Percentiles rank a stretch among this genome's conserved stretches.
These are phyloP conservation scores for Dicaeum eximium DNA, from an alignment of 2,113 vertebrate genomes.

Conservation along the genomic window DNA sequence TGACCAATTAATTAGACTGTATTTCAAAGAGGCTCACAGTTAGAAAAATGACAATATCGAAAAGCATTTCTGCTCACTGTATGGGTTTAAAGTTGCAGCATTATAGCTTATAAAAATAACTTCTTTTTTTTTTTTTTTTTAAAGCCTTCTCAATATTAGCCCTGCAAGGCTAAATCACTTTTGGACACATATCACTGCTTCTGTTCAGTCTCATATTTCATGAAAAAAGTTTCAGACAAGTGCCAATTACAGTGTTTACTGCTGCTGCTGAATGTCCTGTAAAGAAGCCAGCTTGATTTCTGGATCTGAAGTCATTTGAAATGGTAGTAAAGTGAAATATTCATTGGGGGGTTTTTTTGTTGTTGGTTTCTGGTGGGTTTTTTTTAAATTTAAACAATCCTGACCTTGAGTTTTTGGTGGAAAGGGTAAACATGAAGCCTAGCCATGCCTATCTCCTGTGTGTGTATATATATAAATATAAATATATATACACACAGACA, in stretches of 20 bases:
- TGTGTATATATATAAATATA: background rate
- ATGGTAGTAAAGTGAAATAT: background rate
- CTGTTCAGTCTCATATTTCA: background rate
- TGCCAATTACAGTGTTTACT: background rate
- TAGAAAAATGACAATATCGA: background rate
- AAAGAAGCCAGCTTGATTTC: background rate
- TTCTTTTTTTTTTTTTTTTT: background rate
- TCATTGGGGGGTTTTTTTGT: background rate
- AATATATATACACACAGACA: accelerated
- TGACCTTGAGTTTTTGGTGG: background rate
- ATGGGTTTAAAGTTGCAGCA: background rate
- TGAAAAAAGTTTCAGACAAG: background rate
- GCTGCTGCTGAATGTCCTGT: background rate
- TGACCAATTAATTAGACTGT: background rate
- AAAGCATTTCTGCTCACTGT: background rate
- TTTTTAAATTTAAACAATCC: background rate
- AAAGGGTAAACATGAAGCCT: background rate
- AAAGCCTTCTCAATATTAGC: background rate
- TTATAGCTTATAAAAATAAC: background rate
- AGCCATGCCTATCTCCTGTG: background rate
- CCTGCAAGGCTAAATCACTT: background rate
- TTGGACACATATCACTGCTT: background rate
- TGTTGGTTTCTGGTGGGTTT: background rate
- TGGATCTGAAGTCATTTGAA: background rate
- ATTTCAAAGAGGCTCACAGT: background rate